Conservation (phyloP, 2,888 invertebrate species). For the Apocheima hispidaria region DNA sequence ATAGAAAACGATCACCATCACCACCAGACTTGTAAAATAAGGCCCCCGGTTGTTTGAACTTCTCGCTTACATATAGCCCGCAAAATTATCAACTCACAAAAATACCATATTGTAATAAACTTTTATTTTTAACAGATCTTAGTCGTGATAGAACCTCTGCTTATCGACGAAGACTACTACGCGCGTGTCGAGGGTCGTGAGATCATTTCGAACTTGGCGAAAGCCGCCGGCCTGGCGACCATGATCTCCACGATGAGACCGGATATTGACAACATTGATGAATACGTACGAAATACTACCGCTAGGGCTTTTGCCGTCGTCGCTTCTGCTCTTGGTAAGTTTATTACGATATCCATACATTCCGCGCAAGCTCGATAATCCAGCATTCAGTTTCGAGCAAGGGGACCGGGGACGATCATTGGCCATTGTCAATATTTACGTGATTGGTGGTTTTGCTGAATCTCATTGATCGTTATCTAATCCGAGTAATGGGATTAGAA, state of each 20-base stretch:
- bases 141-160: slow-evolving; percentile 98
- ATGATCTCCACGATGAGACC: slow-evolving; percentile 99
- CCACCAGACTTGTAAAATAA: too few relatives aligned
- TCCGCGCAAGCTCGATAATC: background rate
- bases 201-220: slow-evolving; percentile 99
- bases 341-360: background rate
- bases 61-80: too few relatives aligned
- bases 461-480: too few relatives aligned
- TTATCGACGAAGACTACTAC: slow-evolving; percentile 99
- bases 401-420: too few relatives aligned
- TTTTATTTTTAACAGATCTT: slow-evolving; percentile 88
- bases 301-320: slow-evolving; percentile 99
- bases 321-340: slow-evolving; percentile 96
- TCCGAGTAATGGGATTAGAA: too few relatives aligned
- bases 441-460: too few relatives aligned
- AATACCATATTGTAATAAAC: background rate
- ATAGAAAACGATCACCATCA: too few relatives aligned
- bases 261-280: slow-evolving; percentile 99
- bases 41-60: too few relatives aligned
- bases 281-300: slow-evolving; percentile 99
- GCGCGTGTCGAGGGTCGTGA: slow-evolving; percentile 99
- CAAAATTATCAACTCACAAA: too few relatives aligned
- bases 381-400: background rate
- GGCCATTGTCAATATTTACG: too few relatives aligned
- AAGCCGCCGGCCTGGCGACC: slow-evolving; percentile 99